phyloP scores from a whole-genome alignment of 2,888 invertebrate genomes.

The Callyntrura sp. region DNA sequence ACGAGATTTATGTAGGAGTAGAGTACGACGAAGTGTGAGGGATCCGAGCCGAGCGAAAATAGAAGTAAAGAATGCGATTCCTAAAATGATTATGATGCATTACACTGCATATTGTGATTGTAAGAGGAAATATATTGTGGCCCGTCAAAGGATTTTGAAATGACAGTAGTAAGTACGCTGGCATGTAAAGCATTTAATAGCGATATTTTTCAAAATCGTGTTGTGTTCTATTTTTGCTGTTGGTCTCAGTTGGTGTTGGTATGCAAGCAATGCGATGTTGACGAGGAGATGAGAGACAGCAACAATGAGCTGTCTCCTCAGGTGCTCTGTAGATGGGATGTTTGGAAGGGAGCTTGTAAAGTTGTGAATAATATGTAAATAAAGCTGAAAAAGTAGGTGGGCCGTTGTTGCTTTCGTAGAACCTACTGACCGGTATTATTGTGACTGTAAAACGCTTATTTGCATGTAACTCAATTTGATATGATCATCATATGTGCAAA shows the following conservation, averaged over 20 bases:
- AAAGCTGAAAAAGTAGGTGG: slow-evolving; percentile 36
- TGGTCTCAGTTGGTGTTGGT: background rate
- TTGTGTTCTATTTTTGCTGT: slow-evolving; percentile 69
- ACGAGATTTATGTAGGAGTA: background rate
- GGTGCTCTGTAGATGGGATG: background rate
- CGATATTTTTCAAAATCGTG: slow-evolving; percentile 50
- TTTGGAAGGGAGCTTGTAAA: slow-evolving; percentile 35
- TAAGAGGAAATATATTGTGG: slow-evolving; percentile 23
- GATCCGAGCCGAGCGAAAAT: slow-evolving; percentile 6
- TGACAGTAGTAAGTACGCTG: slow-evolving; percentile 45
- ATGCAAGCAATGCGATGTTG: background rate
- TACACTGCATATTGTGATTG: slow-evolving; percentile 69
- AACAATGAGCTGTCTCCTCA: slow-evolving; percentile 10
- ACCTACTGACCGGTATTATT: background rate
- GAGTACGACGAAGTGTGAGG: background rate
- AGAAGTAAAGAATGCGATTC: background rate
- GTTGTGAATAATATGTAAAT: slow-evolving; percentile 14
- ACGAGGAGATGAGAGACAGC: slow-evolving; percentile 57
- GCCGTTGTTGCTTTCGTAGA: background rate
- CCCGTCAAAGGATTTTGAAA: slow-evolving; percentile 24
- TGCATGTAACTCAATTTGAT: too few relatives aligned
- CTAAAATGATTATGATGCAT: slow-evolving; percentile 64
- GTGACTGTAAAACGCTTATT: too few relatives aligned
- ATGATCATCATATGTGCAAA: too few relatives aligned
- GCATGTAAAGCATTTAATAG: background rate